Evolutionary conservation across 2,888 invertebrate species (phyloP), one percentile per base, ranked within the genome.

Genomic region (Glaucopsyche alexis): DNA sequence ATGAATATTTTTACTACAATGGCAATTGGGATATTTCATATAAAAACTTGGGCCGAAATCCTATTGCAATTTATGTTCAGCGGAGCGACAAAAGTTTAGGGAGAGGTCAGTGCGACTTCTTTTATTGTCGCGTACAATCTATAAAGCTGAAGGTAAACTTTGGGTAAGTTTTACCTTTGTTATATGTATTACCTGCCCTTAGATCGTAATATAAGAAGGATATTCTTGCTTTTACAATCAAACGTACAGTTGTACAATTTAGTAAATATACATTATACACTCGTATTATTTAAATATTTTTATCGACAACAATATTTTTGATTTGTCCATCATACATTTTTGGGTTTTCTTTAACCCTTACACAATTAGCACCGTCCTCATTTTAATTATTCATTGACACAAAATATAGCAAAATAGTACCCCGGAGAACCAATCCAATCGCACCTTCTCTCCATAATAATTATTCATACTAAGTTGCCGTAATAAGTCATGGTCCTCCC

Each of bases 1-100:
- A 67, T 69, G 49, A 69, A 49, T 49, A 49, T 69, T 69, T 67
- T 47, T 42, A 69, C 69, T 69, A 69, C 69, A 69, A 69, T 69
- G 47, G 69, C 69, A 69, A 69, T 69, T 29, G 69, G 29, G 69
- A 47, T 29, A 69, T 45, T 72, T 52, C 52, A 81, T 84, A 87
- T 85, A 88, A 89, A 87, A 86, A 88, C 89, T 89, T 80, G 87
- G 84, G 85, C 79, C 81, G 87, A 86, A 90, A 91, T 93, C 90
- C 90, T 87, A 90, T 91, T 89, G 91, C 91, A 91, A 91, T 93
- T 92, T 90, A 91, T 89, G 90, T 87, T 88, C 91, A 88, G 85
- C 90, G 91, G 88, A 85, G 87, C 82, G 90, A 87, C 88, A 88
- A 89, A 90, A 90, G 88, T 90, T 85, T 90, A 88, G 89, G 89